Evolutionary conservation across 2,797 vertebrate genomes (phyloP).

Genomic region (Labroides dimidiatus): DNA sequence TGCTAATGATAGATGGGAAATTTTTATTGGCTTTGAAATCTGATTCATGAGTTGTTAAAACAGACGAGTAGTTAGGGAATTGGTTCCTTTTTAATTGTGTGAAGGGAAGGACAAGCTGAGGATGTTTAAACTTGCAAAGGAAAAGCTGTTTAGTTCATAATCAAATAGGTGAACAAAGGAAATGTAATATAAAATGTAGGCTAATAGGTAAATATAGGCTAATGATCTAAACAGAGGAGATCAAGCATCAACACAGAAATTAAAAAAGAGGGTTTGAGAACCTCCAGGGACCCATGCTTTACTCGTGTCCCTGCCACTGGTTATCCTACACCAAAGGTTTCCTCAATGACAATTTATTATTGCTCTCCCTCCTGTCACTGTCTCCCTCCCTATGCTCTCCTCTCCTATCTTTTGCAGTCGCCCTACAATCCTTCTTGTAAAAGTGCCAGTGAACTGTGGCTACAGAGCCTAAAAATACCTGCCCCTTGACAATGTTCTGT

Average conservation of each 20-base stretch:
- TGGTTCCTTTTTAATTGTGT: not conserved
- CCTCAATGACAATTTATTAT: slow-evolving; percentile 81
- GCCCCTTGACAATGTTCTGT: slow-evolving; percentile 74
- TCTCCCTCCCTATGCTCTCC: slow-evolving; percentile 38
- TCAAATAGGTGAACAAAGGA: slow-evolving; percentile 35
- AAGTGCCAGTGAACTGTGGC: slow-evolving; percentile 77
- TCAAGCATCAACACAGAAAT: slow-evolving; percentile 50
- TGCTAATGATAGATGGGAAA: not conserved
- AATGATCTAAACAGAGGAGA: slow-evolving; percentile 43
- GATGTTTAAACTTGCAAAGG: not conserved
- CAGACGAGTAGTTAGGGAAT: not conserved
- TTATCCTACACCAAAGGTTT: slow-evolving; percentile 82
- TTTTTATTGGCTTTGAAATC: not conserved
- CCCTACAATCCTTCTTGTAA: slow-evolving; percentile 78
- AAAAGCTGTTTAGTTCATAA: not conserved
- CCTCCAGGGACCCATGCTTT: slow-evolving; percentile 48
- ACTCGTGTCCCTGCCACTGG: slow-evolving; percentile 67
- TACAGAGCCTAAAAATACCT: slow-evolving; percentile 81
- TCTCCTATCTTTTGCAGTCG: slow-evolving; percentile 62
- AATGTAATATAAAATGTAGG: too few species aligned
- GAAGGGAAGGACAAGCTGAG: too few species aligned
- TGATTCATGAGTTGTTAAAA: not conserved
- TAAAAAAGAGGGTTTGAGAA: slow-evolving; percentile 59
- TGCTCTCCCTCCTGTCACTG: slow-evolving; percentile 47
- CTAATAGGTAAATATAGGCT: too few species aligned